Evolutionary conservation across 2,888 invertebrate species (phyloP).

Genomic region (Archips xylosteana): DNA sequence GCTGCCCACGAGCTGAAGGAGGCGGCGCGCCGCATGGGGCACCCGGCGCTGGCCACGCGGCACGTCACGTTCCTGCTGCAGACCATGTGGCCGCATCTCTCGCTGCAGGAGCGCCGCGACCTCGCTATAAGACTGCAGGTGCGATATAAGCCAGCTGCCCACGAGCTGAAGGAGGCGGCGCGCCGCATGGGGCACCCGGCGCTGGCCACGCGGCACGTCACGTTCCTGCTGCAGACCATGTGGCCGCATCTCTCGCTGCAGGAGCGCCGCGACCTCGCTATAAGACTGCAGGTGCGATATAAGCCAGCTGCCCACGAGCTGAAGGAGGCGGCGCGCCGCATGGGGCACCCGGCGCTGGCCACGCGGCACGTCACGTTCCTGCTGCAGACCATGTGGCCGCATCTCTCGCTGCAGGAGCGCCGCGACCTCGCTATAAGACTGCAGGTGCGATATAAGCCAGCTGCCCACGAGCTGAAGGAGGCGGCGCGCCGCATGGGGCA

Average conservation of each 20-base stretch:
- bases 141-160: too few relatives aligned
- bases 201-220: conserved; percentile 96
- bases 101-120: conserved; percentile 91
- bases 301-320: too few relatives aligned
- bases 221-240: conserved; percentile 96
- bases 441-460: not conserved
- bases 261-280: conserved; percentile 93
- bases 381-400: conserved; percentile 95
- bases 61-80: conserved; percentile 98
- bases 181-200: conserved; percentile 96
- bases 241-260: conserved; percentile 91
- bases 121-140: conserved; percentile 80
- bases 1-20: conserved; percentile 64
- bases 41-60: conserved; percentile 95
- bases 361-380: conserved; percentile 97
- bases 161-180: conserved; percentile 88
- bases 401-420: conserved; percentile 90
- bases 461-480: too few relatives aligned
- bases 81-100: conserved; percentile 94
- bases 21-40: conserved; percentile 96
- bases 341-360: conserved; percentile 95
- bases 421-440: conserved; percentile 88
- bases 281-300: not conserved
- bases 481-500: too few relatives aligned
- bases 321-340: too few relatives aligned